These are phyloP conservation scores for Rattus rattus DNA, from an alignment of 2,113 vertebrate genomes.

Conservation along the genomic window DNA sequence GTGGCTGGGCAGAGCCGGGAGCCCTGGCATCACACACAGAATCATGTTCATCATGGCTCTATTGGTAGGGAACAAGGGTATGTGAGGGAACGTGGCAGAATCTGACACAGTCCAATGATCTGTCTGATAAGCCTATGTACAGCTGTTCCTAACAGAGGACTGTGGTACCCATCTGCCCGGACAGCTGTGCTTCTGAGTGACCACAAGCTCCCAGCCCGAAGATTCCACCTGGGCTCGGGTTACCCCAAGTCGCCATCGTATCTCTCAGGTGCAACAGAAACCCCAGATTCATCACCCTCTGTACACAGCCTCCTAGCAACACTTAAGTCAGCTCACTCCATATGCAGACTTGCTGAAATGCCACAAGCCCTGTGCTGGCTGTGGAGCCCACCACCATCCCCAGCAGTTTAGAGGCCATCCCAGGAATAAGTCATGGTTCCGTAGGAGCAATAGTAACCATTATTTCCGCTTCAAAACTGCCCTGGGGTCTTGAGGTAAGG, in stretches of 20 bases:
- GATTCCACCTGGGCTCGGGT: not conserved
- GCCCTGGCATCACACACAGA: not conserved
- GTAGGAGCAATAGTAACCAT: not conserved
- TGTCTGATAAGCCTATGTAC: not conserved
- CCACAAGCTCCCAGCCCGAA: too few species aligned
- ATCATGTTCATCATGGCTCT: not conserved
- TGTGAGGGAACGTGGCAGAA: not conserved
- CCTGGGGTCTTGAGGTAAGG: not conserved
- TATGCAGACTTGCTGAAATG: not conserved
- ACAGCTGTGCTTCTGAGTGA: not conserved
- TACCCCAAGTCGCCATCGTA: not conserved
- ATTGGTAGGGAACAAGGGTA: not conserved
- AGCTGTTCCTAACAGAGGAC: not conserved
- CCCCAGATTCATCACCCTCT: fast-evolving
- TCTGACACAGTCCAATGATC: not conserved
- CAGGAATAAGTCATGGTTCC: slow-evolving; percentile 28
- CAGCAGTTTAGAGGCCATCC: slow-evolving; percentile 13
- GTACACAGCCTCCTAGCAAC: not conserved
- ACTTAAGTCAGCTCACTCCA: not conserved
- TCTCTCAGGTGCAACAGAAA: not conserved
- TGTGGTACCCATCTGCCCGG: not conserved
- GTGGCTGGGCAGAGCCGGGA: not conserved
- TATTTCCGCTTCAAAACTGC: slow-evolving; percentile 35
- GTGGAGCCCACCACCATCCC: not conserved
- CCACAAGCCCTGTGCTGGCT: not conserved